Evolutionary conservation across 1,140 invertebrate species (phyloP), one percentile per base, ranked within the genome.

Genomic region (Aphidius ervi): DNA sequence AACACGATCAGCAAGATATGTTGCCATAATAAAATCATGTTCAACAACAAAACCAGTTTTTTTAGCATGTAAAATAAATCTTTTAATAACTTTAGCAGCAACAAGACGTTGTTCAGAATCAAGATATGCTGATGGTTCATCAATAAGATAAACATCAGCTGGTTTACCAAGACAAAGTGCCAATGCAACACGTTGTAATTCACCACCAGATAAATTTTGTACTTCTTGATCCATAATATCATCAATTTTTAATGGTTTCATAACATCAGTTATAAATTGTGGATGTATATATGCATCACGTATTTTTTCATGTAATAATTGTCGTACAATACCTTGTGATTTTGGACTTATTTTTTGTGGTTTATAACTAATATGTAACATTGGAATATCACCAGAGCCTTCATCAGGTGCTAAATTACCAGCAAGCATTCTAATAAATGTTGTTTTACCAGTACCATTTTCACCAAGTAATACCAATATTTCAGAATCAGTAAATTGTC

Each of bases 1-100:
- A 1, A 99, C 98, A 56, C 97, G 85, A 81, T 99, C 98, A 10
- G 98, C 96, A 46, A 99, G 83, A 81, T 99, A 99, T 0, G 98
- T 99, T 4, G 97, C 96, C 98, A 99, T 99, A 58, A 99, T 99
- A 73, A 99, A 99, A 86, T 99, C 98, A 87, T 99, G 98, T 85
- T 99, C 98, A 1, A 99, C 98, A 40, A 99, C 90, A 79, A 99
- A 99, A 40, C 96, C 98, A 39, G 97, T 99, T 77, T 98, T 97
- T 82, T 99, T 99, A 0, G 97, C 94, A 74, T 99, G 97, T 46
- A 99, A 82, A 78, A 99, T 98, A 75, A 98, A 99, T 91, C 94
- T 84, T 81, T 98, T 98, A 66, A 99, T 98, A 72, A 99, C 97
- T 86, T 99, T 99, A 64, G 98, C 97, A 59, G 97, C 96, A 62